phyloP scores from a whole-genome alignment of 1,140 invertebrate species.

The Drosophila triauraria region DNA sequence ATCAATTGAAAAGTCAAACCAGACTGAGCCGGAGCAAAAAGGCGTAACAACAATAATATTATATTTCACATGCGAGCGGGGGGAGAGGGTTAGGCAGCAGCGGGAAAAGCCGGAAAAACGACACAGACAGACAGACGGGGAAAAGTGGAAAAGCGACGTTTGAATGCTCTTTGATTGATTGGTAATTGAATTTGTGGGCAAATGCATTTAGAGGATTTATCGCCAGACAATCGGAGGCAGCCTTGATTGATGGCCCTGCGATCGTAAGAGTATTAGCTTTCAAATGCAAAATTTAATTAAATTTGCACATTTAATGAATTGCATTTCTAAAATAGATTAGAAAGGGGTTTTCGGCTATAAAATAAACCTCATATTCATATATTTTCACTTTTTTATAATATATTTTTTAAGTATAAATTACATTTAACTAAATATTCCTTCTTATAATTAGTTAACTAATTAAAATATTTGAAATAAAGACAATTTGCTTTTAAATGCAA shows the following conservation, averaged over 20 bases:
- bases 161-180: constrained; percentile 54
- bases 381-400: not conserved
- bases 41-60: constrained; percentile 50
- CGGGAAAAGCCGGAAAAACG: not conserved
- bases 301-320: not conserved
- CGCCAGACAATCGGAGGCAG: constrained; percentile 22
- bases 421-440: not conserved
- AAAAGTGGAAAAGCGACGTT: constrained; percentile 36
- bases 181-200: constrained; percentile 43
- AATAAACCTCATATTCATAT: too few relatives aligned
- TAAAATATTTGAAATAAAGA: not conserved
- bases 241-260: constrained; percentile 30
- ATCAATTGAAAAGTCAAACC: constrained; percentile 72
- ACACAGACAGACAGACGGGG: not conserved
- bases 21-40: constrained; percentile 32
- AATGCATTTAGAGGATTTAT: constrained; percentile 45
- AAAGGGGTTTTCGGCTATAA: not conserved
- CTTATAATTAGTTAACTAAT: too few relatives aligned
- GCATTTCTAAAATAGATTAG: not conserved
- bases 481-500: not conserved
- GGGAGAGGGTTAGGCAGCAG: too few relatives aligned
- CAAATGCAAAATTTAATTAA: not conserved
- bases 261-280: not conserved
- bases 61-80: constrained; percentile 20
- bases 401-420: not conserved